Conservation (phyloP, 2,797 vertebrate genomes). For the Artibeus jamaicensis region DNA sequence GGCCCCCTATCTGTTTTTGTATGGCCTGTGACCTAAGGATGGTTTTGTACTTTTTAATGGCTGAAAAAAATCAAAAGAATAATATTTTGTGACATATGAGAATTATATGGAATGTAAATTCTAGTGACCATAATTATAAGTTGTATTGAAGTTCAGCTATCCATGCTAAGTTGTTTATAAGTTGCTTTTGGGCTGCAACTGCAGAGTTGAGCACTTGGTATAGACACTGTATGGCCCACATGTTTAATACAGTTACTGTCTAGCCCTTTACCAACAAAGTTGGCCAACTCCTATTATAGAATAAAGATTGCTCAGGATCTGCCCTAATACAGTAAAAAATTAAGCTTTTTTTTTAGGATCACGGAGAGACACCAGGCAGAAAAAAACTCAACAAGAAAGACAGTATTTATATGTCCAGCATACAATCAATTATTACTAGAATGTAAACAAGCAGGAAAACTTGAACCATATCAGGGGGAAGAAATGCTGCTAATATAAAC, state of each 20-base stretch:
- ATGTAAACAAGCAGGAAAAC: not conserved
- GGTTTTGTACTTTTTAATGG: not conserved
- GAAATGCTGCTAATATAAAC: not conserved
- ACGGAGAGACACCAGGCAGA: not conserved
- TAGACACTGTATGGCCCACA: not conserved
- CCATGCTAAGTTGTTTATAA: not conserved
- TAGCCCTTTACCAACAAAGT: not conserved
- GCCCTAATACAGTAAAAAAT: not conserved
- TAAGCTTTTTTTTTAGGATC: not conserved
- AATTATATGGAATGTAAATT: not conserved
- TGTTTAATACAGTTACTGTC: not conserved
- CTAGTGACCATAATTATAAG: not conserved
- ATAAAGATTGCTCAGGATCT: not conserved
- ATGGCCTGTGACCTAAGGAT: not conserved
- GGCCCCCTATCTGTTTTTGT: not conserved
- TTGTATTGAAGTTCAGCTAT: not conserved
- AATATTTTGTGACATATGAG: not conserved
- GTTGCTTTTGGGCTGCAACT: not conserved
- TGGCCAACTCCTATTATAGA: not conserved
- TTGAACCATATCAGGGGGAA: not conserved
- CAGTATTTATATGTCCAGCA: not conserved
- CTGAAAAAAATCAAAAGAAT: not conserved
- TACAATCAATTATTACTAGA: not conserved
- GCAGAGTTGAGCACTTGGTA: not conserved
- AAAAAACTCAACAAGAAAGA: not conserved